A percentile compares a stretch with the other conserved stretches of the same genome.
These are phyloP conservation scores for Lithobates pipiens DNA, from an alignment of 2,797 vertebrate genomes.

Conservation along the genomic window DNA sequence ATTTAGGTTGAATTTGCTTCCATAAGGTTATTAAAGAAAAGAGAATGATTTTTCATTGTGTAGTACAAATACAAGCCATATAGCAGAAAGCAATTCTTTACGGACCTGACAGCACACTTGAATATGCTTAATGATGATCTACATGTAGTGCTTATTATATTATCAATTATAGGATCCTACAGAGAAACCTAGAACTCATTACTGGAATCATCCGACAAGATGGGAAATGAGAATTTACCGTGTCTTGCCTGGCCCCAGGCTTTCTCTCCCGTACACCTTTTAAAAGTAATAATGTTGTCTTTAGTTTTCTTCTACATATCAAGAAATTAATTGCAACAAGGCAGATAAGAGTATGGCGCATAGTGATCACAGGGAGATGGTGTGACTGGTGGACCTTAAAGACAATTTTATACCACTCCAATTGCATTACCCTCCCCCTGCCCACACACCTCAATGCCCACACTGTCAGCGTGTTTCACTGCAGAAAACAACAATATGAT, in stretches of 20 bases:
- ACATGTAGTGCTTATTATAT: constrained; percentile 51
- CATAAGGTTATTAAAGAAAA: no score
- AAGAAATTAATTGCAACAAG: constrained; percentile 61
- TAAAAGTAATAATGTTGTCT: constrained; percentile 53
- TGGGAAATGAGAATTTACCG: constrained; percentile 51
- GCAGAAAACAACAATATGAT: constrained; percentile 44
- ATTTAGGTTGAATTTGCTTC: no score
- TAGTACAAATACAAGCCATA: neutral
- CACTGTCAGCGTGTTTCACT: constrained; percentile 12
- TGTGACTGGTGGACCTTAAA: constrained; percentile 41
- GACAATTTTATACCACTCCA: constrained; percentile 41
- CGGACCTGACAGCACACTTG: constrained; percentile 17
- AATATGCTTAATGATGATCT: constrained; percentile 54
- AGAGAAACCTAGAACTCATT: constrained; percentile 55
- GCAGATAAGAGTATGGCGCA: constrained; percentile 40
- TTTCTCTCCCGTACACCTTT: constrained; percentile 43
- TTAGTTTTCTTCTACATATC: constrained; percentile 45
- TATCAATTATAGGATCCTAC: constrained; percentile 54
- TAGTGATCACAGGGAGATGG: constrained; percentile 40
- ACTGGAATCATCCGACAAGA: constrained; percentile 40
- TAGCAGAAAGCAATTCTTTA: constrained; percentile 9
- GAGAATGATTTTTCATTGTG: no score
- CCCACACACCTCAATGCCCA: constrained; percentile 29
- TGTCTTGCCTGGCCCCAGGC: constrained; percentile 52
- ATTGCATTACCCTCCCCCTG: constrained; percentile 29